Conservation (phyloP, 1,140 invertebrate genomes). For the Nephila pilipes region DNA sequence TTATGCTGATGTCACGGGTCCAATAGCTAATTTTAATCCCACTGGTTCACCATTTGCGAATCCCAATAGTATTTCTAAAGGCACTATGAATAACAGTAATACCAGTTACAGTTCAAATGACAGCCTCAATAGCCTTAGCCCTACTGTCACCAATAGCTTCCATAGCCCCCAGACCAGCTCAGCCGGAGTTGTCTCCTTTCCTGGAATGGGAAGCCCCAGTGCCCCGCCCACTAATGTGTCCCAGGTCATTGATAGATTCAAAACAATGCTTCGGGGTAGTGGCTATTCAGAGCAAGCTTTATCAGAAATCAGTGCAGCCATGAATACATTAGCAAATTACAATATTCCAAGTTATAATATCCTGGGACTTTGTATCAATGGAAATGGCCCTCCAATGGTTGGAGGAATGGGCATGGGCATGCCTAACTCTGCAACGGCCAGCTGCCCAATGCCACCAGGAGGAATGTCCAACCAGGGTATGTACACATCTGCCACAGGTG, state of each 20-base stretch:
- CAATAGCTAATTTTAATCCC: conserved; percentile 97
- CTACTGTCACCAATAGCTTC: conserved; percentile 78
- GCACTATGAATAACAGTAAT: conserved; percentile 78
- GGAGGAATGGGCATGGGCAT: conserved; percentile 79
- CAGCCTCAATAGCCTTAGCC: conserved; percentile 79
- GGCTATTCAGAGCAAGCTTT: conserved; percentile 94
- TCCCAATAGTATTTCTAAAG: conserved; percentile 79
- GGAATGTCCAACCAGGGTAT: conserved; percentile 66
- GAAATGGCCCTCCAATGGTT: conserved; percentile 78
- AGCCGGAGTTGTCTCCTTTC: conserved; percentile 75
- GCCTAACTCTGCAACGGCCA: conserved; percentile 79
- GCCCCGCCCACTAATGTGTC: conserved; percentile 83
- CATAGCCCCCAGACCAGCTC: conserved; percentile 76
- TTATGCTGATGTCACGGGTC: conserved; percentile 96
- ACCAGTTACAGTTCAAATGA: conserved; percentile 78
- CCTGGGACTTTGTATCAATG: conserved; percentile 88
- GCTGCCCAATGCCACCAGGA: conserved; percentile 77
- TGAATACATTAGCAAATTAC: conserved; percentile 95
- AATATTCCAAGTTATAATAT: conserved; percentile 96
- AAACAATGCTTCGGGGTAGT: conserved; percentile 89
- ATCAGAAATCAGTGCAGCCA: conserved; percentile 92
- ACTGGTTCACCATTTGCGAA: conserved; percentile 96
- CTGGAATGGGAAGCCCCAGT: conserved; percentile 53
- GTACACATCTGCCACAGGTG: conserved; percentile 59
- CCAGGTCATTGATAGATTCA: conserved; percentile 91